phyloP scores from a whole-genome alignment of 2,113 vertebrate genomes.

The Natator depressus region DNA sequence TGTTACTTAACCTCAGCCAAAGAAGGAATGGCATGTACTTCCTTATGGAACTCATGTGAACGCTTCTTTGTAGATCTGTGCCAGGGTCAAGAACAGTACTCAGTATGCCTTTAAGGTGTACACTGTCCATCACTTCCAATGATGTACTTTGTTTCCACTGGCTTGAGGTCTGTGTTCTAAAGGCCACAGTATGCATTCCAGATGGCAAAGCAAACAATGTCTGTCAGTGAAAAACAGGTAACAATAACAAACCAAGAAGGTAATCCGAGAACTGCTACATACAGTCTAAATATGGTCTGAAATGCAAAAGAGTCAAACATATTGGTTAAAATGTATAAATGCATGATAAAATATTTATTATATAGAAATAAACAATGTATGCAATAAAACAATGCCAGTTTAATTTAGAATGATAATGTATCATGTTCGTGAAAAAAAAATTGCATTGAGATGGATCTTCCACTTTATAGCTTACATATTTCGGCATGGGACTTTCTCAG shows the following conservation, averaged over 20 bases:
- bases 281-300: not conserved
- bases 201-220: not conserved
- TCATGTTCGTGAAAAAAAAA: not conserved
- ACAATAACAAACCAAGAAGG: constrained; percentile 62
- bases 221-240: constrained; percentile 64
- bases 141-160: constrained; percentile 23
- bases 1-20: constrained; percentile 21
- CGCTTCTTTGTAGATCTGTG: not conserved
- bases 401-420: constrained; percentile 4
- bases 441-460: not conserved
- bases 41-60: not conserved
- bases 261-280: not conserved
- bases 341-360: not conserved
- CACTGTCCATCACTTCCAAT: not conserved
- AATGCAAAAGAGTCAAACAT: not conserved
- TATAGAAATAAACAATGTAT: not conserved
- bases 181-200: constrained; percentile 27
- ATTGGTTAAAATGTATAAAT: constrained; percentile 34
- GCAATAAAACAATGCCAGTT: not conserved
- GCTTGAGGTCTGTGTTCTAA: constrained; percentile 46
- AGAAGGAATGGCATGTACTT: not conserved
- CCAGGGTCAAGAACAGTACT: not conserved
- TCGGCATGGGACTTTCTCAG: not conserved
- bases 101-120: constrained; percentile 27
- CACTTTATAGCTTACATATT: not conserved